Evolutionary conservation across 2,113 vertebrate species (phyloP).

Genomic region (Cathartes aura): DNA sequence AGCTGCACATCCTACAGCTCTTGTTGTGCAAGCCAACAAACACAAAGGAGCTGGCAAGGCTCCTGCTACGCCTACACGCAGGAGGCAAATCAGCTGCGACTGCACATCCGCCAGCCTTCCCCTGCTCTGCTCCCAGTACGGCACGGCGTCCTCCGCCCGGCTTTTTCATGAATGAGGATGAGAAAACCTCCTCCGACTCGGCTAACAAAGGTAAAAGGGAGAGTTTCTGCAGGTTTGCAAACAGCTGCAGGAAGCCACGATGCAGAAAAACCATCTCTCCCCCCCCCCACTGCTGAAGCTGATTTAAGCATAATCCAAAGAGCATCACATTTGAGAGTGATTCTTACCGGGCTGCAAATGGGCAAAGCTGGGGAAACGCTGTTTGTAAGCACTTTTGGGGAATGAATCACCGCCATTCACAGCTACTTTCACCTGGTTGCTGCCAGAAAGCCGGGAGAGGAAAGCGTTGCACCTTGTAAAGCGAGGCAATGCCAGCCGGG

Average conservation of each 20-base stretch:
- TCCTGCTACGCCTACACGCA: background rate
- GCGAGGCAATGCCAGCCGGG: rapidly evolving
- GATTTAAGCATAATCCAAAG: background rate
- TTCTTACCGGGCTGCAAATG: background rate
- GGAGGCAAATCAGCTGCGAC: background rate
- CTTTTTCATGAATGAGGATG: slow-evolving; percentile 16
- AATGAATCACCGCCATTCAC: background rate
- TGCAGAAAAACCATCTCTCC: too few relatives aligned
- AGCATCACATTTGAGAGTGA: rapidly evolving
- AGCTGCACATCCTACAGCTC: background rate
- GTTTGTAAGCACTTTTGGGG: background rate
- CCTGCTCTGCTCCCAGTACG: background rate
- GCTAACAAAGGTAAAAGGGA: background rate
- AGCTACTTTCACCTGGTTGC: background rate
- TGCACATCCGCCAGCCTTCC: background rate
- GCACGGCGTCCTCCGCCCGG: background rate
- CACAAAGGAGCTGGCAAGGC: slow-evolving; percentile 32
- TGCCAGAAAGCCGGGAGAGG: background rate
- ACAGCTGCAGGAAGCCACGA: background rate
- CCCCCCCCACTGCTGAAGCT: rapidly evolving
- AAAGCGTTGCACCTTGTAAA: rapidly evolving
- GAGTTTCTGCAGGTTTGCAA: background rate
- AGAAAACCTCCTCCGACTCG: background rate
- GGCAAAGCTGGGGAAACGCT: background rate
- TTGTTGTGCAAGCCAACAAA: background rate